These are phyloP conservation scores for Styela plicata DNA, from an alignment of 23 tunicate species.

Conservation along the genomic window DNA sequence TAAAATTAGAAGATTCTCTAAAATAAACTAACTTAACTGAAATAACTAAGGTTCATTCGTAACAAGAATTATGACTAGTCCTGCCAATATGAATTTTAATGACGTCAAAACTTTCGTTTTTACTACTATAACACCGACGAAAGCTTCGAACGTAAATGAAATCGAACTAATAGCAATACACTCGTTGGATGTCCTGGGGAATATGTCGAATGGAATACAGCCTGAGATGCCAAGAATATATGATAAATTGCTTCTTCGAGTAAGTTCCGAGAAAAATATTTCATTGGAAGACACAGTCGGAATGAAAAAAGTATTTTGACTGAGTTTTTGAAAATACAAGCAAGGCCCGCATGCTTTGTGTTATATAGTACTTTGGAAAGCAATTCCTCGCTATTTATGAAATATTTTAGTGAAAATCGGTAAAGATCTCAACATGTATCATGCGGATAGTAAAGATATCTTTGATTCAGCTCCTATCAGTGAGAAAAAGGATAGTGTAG, in stretches of 20 bases:
- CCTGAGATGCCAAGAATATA: neutral
- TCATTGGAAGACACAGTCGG: neutral
- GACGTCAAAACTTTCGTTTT: neutral
- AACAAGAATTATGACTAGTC: no score
- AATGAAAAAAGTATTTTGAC: no score
- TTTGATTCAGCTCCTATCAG: neutral
- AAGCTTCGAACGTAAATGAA: neutral
- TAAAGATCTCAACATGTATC: neutral
- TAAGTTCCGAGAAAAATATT: neutral
- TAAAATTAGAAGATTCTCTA: no score
- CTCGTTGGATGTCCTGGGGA: neutral
- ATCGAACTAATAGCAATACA: neutral
- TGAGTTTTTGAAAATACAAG: neutral
- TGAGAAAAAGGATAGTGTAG: neutral
- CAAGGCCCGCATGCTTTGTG: neutral
- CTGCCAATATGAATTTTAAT: neutral
- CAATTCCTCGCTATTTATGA: neutral
- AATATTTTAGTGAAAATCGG: neutral
- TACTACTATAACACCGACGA: neutral
- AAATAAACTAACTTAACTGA: no score
- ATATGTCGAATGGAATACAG: neutral
- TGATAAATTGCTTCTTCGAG: neutral
- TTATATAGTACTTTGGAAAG: neutral
- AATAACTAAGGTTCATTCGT: no score
- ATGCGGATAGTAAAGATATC: neutral